These are phyloP conservation scores for Lepeophtheirus nordmannii DNA, from an alignment of 2,888 invertebrate species.

Conservation along the genomic window DNA sequence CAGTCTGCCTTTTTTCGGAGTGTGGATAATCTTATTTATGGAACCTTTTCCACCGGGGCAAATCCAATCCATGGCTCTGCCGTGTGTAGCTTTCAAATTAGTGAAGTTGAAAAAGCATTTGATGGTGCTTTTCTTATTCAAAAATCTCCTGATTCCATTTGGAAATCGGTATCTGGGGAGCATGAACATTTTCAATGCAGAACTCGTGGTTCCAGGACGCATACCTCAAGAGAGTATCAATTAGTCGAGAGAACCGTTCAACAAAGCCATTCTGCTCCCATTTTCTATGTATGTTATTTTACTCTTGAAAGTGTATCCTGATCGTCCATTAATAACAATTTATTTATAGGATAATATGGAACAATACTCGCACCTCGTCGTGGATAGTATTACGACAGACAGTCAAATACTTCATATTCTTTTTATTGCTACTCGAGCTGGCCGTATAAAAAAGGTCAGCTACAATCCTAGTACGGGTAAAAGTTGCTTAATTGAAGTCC, in stretches of 20 bases:
- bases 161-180: conserved; percentile 50
- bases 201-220: conserved; percentile 26
- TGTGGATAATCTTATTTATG: conserved; percentile 12
- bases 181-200: conserved; percentile 50
- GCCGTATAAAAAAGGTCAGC: conserved; percentile 61
- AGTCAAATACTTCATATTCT: conserved; percentile 49
- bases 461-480: conserved; percentile 51
- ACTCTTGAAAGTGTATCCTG: neutral
- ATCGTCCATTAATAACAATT: neutral
- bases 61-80: conserved; percentile 85
- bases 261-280: neutral
- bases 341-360: conserved; percentile 21
- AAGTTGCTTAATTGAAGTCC: conserved; percentile 71
- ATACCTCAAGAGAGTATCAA: conserved; percentile 48
- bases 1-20: conserved; percentile 36
- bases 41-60: conserved; percentile 18
- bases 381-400: conserved; percentile 54
- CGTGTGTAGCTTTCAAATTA: conserved; percentile 71
- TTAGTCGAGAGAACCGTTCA: conserved; percentile 74
- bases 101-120: conserved; percentile 61
- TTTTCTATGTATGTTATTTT: conserved; percentile 14
- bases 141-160: conserved; percentile 54
- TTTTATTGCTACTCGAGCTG: conserved; percentile 60
- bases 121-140: conserved; percentile 72
- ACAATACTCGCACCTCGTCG: conserved; percentile 43